phyloP scores from a whole-genome alignment of 92 coral and sea anemone species.

The Porites divaricata region DNA sequence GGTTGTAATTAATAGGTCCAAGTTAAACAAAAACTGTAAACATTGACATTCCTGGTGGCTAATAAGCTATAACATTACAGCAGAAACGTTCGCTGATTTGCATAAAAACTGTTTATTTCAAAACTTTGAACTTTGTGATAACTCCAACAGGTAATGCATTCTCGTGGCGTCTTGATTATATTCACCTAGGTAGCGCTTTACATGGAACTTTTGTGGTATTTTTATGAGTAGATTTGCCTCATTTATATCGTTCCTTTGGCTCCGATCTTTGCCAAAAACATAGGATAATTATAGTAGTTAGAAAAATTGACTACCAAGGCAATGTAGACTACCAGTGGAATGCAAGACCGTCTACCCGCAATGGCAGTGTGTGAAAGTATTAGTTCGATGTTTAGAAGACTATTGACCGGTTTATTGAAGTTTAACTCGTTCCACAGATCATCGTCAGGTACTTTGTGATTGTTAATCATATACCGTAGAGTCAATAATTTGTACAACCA shows the following conservation, averaged over 20 bases:
- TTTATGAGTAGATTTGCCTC: background rate
- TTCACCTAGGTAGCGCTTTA: background rate
- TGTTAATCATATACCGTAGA: too few species aligned
- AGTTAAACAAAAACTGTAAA: constrained; percentile 2
- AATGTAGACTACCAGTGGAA: too few species aligned
- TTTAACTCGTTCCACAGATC: too few species aligned
- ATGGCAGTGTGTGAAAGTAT: too few species aligned
- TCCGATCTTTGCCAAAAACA: background rate
- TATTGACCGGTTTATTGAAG: too few species aligned
- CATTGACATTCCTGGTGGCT: constrained; percentile 39
- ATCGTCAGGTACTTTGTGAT: too few species aligned
- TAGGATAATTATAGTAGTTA: too few species aligned
- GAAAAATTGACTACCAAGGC: too few species aligned
- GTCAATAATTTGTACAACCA: too few species aligned
- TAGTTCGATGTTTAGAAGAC: too few species aligned
- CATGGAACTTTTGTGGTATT: constrained; percentile 1
- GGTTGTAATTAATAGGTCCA: background rate
- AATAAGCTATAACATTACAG: constrained; percentile 13
- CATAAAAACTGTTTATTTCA: constrained; percentile 3
- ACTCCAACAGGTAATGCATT: constrained; percentile 4
- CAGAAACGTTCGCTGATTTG: background rate
- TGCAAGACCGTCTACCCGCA: too few species aligned
- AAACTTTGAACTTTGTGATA: constrained; percentile 4
- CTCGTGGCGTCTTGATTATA: background rate
- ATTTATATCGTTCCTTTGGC: background rate